These are phyloP conservation scores for Serilophus lunatus DNA, from an alignment of 2,113 vertebrate species.

Conservation along the genomic window DNA sequence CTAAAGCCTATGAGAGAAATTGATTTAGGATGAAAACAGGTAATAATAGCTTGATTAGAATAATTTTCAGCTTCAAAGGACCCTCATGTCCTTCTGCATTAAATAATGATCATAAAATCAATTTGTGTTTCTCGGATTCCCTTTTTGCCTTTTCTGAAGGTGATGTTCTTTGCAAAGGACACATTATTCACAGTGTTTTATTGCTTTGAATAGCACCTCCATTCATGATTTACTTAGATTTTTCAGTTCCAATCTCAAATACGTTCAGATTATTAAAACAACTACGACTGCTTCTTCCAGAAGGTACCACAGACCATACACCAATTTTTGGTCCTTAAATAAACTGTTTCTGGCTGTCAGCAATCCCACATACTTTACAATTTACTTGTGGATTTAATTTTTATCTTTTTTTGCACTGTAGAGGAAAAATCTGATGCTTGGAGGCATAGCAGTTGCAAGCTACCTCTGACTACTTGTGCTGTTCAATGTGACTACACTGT, in stretches of 20 bases:
- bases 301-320: background rate
- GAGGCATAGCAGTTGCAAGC: background rate
- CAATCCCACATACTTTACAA: background rate
- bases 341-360: background rate
- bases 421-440: background rate
- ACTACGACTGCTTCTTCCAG: background rate
- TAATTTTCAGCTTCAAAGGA: background rate
- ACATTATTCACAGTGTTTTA: background rate
- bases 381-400: background rate
- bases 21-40: conserved; percentile 33
- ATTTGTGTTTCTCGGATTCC: background rate
- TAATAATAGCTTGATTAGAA: conserved; percentile 36
- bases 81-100: background rate
- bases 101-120: conserved; percentile 47
- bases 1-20: background rate
- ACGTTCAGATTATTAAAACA: background rate
- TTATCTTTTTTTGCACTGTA: background rate
- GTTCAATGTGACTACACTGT: background rate
- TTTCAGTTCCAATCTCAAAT: background rate
- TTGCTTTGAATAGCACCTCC: background rate
- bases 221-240: background rate
- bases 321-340: background rate
- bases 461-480: background rate
- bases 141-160: conserved; percentile 38
- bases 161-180: background rate